Base-by-base conservation (phyloP, 2,888 invertebrate species). In the Trachelus tabidus region DNA sequence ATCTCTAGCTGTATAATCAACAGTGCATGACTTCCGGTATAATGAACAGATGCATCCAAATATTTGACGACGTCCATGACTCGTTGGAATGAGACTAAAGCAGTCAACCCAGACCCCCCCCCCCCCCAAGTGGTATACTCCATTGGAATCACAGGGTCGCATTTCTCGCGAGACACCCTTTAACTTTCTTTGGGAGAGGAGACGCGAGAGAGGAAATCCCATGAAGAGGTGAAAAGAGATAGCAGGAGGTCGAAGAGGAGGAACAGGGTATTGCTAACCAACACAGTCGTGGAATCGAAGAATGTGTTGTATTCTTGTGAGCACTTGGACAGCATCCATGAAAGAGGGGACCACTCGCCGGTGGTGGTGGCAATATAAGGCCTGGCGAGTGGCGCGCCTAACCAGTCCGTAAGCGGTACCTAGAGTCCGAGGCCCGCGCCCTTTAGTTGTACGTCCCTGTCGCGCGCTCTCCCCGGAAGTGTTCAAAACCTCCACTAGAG, bases 331-430 rank as follows among this genome's bases (percentile, higher is more conserved):
- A 78, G 73, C 81, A 79, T 78, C 78, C 79, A 78, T 73, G 75
- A 83, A 81, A 84, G 86, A 79, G 84, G 85, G 87, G 85, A 82
- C 79, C 79, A 77, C 73, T 75, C 35, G 76, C 74, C 76, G 78
- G 88, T 91, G 89, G 91, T 88, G 90, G 91, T 90, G 90, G 91
- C 87, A 90, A 91, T 91, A 91, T 91, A 91, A 91, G 85, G 87
- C 88, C 81, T 81, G 84, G 83, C 83, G 85, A 87, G 86, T 88
- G 87, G 86, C 89, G 86, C 84, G 88, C 87, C 87, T 85, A 85
- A 89, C 89, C 91, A 91, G 91, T 91, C 87, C 87, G 88, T 89
- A 90, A 90, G 88, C 90, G 90, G 88, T 89, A 78, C 81, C 35
- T 77, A 76, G 75, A 80, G 75, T 77, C 76, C 79, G 78, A 79